A percentile compares a stretch with the other conserved stretches of the same genome.
These are phyloP conservation scores for Pristionchus pacificus DNA, from an alignment of 1,140 invertebrate species.

Conservation along the genomic window DNA sequence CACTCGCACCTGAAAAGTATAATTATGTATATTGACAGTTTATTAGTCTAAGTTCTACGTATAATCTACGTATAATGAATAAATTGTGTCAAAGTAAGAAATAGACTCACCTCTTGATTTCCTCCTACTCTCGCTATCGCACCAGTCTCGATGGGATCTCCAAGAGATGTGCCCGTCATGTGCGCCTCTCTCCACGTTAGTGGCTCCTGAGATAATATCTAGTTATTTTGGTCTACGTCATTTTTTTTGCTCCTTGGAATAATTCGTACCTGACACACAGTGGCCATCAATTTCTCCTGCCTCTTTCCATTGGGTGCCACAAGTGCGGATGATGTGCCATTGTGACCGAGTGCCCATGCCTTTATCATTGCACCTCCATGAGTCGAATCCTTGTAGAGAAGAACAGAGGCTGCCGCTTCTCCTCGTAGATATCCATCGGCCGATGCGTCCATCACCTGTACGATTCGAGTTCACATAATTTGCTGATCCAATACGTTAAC, in stretches of 20 bases:
- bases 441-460: conserved; percentile 68
- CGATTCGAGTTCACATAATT: no score
- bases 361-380: conserved; percentile 77
- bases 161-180: conserved; percentile 81
- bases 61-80: no score
- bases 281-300: conserved; percentile 79
- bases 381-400: conserved; percentile 70
- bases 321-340: conserved; percentile 62
- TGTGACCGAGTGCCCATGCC: conserved; percentile 60
- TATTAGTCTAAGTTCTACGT: no score
- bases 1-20: no score
- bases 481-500: no score
- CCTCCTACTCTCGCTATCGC: conserved; percentile 65
- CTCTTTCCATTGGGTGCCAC: conserved; percentile 79
- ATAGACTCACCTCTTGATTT: conserved; percentile 1
- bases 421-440: conserved; percentile 84
- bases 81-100: no score
- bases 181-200: conserved; percentile 87
- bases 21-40: no score
- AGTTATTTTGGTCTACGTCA: no score
- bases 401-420: conserved; percentile 77
- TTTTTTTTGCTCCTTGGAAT: no score
- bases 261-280: conserved; percentile 71
- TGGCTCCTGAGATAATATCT: no score
- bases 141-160: conserved; percentile 90